Percentiles rank a stretch among this genome's conserved stretches.
These are phyloP conservation scores for Neuroterus valhalla DNA, from an alignment of 1,140 invertebrate genomes.

Conservation along the genomic window DNA sequence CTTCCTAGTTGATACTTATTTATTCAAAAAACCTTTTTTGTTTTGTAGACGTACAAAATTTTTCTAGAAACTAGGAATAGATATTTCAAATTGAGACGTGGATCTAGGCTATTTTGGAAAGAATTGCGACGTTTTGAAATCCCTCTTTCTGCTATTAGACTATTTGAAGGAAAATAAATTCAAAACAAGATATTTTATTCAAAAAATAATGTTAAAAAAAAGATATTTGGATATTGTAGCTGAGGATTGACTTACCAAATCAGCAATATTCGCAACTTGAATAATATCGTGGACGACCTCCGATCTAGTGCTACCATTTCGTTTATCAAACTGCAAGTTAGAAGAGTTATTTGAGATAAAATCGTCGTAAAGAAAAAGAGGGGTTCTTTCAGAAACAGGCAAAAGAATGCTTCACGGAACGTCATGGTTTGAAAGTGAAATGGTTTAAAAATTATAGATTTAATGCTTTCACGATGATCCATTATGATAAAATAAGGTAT, in stretches of 20 bases:
- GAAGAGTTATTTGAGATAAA: constrained; percentile 5
- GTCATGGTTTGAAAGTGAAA: neutral
- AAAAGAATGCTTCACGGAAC: constrained; percentile 32
- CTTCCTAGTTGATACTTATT: no score
- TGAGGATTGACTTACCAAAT: constrained; percentile 84
- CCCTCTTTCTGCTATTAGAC: no score
- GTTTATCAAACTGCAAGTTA: constrained; percentile 85
- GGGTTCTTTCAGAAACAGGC: neutral
- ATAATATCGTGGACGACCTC: constrained; percentile 96
- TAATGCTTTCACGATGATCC: no score
- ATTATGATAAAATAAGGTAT: no score
- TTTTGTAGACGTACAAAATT: no score
- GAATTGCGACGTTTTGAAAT: no score
- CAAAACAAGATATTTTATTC: neutral
- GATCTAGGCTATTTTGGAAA: no score
- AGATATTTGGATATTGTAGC: neutral
- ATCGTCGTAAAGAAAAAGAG: neutral
- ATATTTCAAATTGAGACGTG: no score
- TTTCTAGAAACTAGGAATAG: no score
- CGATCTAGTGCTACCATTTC: constrained; percentile 90
- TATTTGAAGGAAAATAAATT: no score
- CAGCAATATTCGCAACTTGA: constrained; percentile 97
- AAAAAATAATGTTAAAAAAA: neutral
- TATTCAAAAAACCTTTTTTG: no score
- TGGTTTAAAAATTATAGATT: no score